phyloP scores from a whole-genome alignment of 2,888 invertebrate species.

The Nomada goodeniana region DNA sequence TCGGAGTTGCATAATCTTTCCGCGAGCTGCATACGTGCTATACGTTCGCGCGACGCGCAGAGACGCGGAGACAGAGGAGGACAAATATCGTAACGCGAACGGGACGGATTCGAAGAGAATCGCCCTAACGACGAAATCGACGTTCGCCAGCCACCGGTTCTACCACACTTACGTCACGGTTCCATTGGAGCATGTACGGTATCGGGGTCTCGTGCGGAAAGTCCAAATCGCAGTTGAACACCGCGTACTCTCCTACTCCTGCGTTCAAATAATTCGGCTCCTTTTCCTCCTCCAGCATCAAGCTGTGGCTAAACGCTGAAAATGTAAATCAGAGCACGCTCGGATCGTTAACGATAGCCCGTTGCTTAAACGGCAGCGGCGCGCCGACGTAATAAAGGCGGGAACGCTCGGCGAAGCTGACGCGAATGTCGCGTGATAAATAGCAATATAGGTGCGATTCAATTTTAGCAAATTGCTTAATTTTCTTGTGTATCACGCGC shows the following conservation, averaged over 20 bases:
- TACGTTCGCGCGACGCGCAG: no score
- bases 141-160: background rate
- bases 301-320: conserved; percentile 77
- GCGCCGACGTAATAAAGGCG: background rate
- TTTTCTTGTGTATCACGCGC: conserved; percentile 44
- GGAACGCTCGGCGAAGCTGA: background rate
- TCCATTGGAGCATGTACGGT: conserved; percentile 95
- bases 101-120: no score
- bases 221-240: conserved; percentile 94
- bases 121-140: no score
- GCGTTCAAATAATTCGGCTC: conserved; percentile 86
- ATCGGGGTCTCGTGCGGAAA: conserved; percentile 94
- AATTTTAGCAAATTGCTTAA: conserved; percentile 66
- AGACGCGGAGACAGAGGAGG: no score
- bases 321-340: background rate
- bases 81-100: no score
- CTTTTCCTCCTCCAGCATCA: conserved; percentile 81
- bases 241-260: conserved; percentile 91
- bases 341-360: no score
- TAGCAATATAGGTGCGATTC: conserved; percentile 33
- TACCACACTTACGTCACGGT: conserved; percentile 90
- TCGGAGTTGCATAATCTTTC: conserved; percentile 25
- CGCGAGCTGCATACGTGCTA: background rate
- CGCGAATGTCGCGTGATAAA: conserved; percentile 55
- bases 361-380: background rate